A percentile compares a stretch with the other conserved stretches of the same genome.
Conservation (phyloP, 1,140 invertebrate genomes). For the Bombus pyrosoma region DNA sequence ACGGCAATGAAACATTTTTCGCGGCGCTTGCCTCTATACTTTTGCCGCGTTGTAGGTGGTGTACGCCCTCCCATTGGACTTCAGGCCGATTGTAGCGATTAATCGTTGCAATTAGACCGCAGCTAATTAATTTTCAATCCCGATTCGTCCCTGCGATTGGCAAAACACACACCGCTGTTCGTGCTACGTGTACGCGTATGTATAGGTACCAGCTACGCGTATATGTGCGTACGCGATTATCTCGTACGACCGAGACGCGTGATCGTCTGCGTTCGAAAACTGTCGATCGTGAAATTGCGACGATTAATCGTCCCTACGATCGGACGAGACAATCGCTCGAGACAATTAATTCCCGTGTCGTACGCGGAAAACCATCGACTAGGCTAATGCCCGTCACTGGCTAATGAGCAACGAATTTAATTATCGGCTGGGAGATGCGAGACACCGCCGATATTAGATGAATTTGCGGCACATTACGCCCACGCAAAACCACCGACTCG, state of each 20-base stretch:
- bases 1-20: not conserved
- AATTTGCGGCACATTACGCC: slow-evolving; percentile 4
- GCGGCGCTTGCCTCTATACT: slow-evolving; percentile 3
- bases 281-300: slow-evolving; percentile 32
- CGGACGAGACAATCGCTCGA: slow-evolving; percentile 7
- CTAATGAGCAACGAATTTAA: slow-evolving; percentile 40
- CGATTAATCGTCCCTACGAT: slow-evolving; percentile 52
- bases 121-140: slow-evolving; percentile 7
- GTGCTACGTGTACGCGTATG: not conserved
- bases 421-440: slow-evolving; percentile 8
- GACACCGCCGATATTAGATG: slow-evolving; percentile 11
- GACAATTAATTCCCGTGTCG: slow-evolving; percentile 10
- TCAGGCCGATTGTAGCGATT: slow-evolving; percentile 67
- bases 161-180: not conserved
- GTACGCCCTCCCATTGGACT: slow-evolving; percentile 50
- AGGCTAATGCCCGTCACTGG: not conserved
- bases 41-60: not conserved
- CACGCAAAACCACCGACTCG: not conserved
- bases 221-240: too few species aligned
- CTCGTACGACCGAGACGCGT: not conserved
- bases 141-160: not conserved
- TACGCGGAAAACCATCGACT: too few species aligned
- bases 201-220: not conserved
- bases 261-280: not conserved
- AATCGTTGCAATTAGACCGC: slow-evolving; percentile 59